These are phyloP conservation scores for Lampropteryx suffumata DNA, from an alignment of 2,888 invertebrate species.

Conservation along the genomic window DNA sequence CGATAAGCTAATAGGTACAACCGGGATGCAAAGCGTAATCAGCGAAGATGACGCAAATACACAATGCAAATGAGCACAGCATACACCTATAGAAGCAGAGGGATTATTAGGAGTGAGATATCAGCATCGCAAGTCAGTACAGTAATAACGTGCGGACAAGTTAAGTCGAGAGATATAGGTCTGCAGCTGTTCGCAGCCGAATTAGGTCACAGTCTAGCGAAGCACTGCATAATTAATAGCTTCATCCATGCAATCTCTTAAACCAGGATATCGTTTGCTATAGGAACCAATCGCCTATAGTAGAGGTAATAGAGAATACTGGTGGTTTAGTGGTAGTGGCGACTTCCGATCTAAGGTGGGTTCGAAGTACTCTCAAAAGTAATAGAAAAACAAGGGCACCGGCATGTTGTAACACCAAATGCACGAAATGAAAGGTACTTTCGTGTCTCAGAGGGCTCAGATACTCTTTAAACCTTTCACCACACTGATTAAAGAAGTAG, in stretches of 20 bases:
- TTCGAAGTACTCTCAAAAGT: no score
- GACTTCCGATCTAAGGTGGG: no score
- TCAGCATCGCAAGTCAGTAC: conserved; percentile 22
- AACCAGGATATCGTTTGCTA: conserved; percentile 45
- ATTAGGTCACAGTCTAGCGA: conserved; percentile 63
- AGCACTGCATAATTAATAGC: conserved; percentile 68
- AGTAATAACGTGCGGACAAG: conserved; percentile 40
- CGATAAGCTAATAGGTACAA: conserved; percentile 2
- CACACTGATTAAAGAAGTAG: no score
- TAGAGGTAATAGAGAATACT: no score
- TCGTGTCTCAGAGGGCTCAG: no score
- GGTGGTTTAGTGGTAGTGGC: conserved; percentile 5
- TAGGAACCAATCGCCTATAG: conserved; percentile 45
- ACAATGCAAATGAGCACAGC: conserved; percentile 8
- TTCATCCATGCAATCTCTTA: conserved; percentile 55
- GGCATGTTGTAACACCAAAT: no score
- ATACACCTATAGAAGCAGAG: not conserved
- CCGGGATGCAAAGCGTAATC: conserved; percentile 6
- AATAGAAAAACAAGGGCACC: no score
- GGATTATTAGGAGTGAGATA: conserved; percentile 19
- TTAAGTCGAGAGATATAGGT: conserved; percentile 39
- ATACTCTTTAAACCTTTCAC: no score
- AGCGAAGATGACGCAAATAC: conserved; percentile 2
- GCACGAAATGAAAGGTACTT: no score
- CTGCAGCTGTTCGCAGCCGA: conserved; percentile 50